Conservation (phyloP, 64 coral and sea anemone species). For the Montipora cactus region DNA sequence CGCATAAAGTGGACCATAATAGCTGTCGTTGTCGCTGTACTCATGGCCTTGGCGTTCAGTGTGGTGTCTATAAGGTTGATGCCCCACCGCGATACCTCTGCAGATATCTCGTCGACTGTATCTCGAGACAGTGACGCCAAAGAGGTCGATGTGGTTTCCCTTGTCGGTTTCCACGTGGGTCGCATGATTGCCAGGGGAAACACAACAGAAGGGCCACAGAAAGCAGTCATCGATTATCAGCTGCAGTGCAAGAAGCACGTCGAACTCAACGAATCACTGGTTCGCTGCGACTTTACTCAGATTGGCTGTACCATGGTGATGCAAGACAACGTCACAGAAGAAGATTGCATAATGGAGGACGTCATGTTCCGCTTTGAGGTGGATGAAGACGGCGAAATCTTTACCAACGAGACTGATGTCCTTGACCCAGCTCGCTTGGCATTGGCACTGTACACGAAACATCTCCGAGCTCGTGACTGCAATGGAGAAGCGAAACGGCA, state of each 20-base stretch:
- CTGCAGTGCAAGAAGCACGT: conserved; percentile 35
- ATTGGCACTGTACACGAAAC: conserved; percentile 40
- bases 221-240: conserved; percentile 52
- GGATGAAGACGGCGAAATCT: conserved; percentile 35
- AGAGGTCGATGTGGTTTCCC: conserved; percentile 44
- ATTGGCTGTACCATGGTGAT: conserved; percentile 57
- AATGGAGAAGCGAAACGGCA: conserved; percentile 17
- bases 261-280: conserved; percentile 35
- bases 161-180: conserved; percentile 55
- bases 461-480: conserved; percentile 42
- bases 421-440: conserved; percentile 40
- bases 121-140: conserved; percentile 6
- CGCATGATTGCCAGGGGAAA: conserved; percentile 49
- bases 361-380: conserved; percentile 32
- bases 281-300: conserved; percentile 46
- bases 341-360: conserved; percentile 31
- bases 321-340: conserved; percentile 36
- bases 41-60: not conserved
- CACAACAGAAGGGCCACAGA: conserved; percentile 47
- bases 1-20: not conserved
- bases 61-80: not conserved
- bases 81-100: not conserved
- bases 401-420: conserved; percentile 36
- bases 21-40: not conserved
- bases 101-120: not conserved